Evolutionary conservation across 2,888 invertebrate species (phyloP), one percentile per base, ranked within the genome.

Genomic region (Tanytarsus gracilentus): DNA sequence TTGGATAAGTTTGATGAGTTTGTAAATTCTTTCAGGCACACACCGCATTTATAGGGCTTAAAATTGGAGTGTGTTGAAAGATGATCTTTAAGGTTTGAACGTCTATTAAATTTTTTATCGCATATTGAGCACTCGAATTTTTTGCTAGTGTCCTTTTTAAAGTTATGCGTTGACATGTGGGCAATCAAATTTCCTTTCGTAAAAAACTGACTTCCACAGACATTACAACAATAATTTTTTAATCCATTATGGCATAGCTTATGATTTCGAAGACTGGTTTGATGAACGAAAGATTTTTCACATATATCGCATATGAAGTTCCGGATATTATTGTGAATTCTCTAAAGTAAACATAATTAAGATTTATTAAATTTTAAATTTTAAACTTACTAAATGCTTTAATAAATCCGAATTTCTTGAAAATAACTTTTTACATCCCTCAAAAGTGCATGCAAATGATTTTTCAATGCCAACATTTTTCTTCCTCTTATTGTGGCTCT

Each of bases 221-320:
- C 25, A 11, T 18, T n/a, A 27, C 55, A 56, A 5, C n/a, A 8
- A 14, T 29, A 53, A 6, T 36, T 55, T 16, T 39, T 16, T 9
- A 25, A 23, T 18, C 26, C 40, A 1, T 25, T n/a, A 40, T 56
- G 55, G 2, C 26, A 23, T 4, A 11, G 11, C 40, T 40, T 7
- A 11, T 40, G 55, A 27, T 56, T 39, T 26, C 25, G 23, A 2
- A 55, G 21, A n/a, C 55, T 55, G 2, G 55, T 55, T 16, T 39
- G 29, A 16, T 55, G 55, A 1, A 36, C 23, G 14, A 55, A 55
- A 25, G 18, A 25, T 36, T 55, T 36, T 8, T 4, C 14, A 8
- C 55, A 55, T 9, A 36, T 4, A 4, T 11, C n/a, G 25, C 55
- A 55, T 26, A 36, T 29, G n/a, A 29, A 55, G 8, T 55, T 55